Base-by-base conservation (phyloP, 2,113 vertebrate species). In the Myiopsitta monachus region DNA sequence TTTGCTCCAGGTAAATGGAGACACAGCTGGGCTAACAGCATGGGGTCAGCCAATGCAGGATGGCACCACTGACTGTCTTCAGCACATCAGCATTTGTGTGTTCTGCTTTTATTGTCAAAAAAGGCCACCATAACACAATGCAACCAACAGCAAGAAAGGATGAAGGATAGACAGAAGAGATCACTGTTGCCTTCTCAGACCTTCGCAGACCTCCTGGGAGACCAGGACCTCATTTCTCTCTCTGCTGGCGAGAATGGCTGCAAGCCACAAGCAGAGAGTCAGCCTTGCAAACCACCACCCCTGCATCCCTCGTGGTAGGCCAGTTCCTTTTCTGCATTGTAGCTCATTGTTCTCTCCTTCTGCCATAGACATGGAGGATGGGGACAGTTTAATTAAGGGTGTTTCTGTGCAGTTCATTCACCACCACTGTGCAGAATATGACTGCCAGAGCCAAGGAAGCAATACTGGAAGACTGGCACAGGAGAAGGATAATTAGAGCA, bases 201-300 rank as follows among this genome's bases (percentile, higher is more conserved):
- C 38, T 63, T 75, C 36, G 73, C 1, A 91, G 64, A 41, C 6
- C 9, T 41, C n/a, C 46, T 63, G 41, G 12, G 7, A 85, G 18
- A 38, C 15, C 66, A 90, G n/a, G 26, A 83, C 28, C 28, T 17
- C 41, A 49, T 21, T 1, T 1, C 7, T 1, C 28, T 61, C 36
- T 7, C 1, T 10, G 21, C 67, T 39, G 47, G 26, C 31, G 21
- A 88, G 73, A 57, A 77, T 22, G n/a, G 13, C 6, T 24, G 28
- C 18, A 30, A 1, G 3, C 28, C 1, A 0, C 2, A 1, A 1
- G 24, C 8, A 59, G 18, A 77, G 41, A 1, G 39, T 4, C 7
- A 1, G 14, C 28, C 70, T 62, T 66, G 76, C 26, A 63, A 76
- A 61, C 3, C 10, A 59, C 41, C 24, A 66, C 28, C 47, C 44